Base-by-base conservation (phyloP, 2,888 invertebrate genomes). In the Taphrorychus bicolor region DNA sequence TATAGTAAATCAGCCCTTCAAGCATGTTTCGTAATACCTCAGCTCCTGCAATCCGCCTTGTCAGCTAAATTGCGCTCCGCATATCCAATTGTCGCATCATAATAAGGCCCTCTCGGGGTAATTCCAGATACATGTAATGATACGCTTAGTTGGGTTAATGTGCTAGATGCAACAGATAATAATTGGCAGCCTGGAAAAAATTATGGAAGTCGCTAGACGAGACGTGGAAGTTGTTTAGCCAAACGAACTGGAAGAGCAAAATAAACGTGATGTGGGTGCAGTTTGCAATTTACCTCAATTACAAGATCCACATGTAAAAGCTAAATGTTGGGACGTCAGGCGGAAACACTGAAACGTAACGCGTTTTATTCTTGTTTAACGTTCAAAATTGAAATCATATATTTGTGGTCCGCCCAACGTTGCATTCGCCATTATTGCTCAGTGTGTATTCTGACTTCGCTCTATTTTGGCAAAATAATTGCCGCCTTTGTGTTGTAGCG, bases 381-480 rank as follows among this genome's bases (percentile, higher is more conserved):
- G 18, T 21, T n/a, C 48, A 19, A 19, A 51, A 22, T 22, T 51
- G 14, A 51, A 51, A 51, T 51, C n/a, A 22, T 51, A 51, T 21
- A 51, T 51, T 51, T 51, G 17, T 18, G 22, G 51, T 51, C 5
- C 11, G 18, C 21, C 22, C 1, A 51, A 18, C 51, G 14, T 2
- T 51, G 19, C 19, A 51, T 21, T 51, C 21, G 19, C 51, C 14
- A 51, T 18, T 51, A 21, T n/a, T n/a, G n/a, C 51, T 5, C 17
- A 4, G 3, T n/a, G 19, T 16, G 17, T 51, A 51, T 51, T 51
- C 19, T 9, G 14, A 14, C 51, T 51, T 51, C 51, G 51, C 14
- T 51, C 51, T 14, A 51, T 18, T 51, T 51, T 51, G n/a, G 51
- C 22, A 18, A 51, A 51, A 51, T 51, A 51, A 51, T 51, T 19